These are phyloP conservation scores for Potorous gilbertii DNA, from an alignment of 2,797 vertebrate species.

Conservation along the genomic window DNA sequence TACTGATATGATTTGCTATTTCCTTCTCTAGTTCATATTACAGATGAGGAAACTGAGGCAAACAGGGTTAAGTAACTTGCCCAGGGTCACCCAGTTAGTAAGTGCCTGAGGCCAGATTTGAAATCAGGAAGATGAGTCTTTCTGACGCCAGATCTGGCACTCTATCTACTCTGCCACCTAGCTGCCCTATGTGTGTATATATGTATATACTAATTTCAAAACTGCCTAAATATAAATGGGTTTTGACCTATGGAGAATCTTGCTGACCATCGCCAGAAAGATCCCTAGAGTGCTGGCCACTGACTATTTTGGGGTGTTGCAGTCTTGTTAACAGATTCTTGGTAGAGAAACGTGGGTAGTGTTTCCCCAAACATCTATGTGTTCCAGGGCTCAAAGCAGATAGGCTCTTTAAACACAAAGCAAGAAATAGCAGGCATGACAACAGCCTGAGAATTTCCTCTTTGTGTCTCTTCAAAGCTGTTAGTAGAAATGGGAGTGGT, in stretches of 20 bases:
- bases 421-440: neutral
- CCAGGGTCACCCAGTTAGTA: neutral
- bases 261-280: neutral
- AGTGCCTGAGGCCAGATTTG: neutral
- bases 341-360: neutral
- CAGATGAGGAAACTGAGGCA: neutral
- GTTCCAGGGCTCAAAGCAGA: neutral
- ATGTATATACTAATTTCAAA: neutral
- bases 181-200: neutral
- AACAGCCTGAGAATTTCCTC: conserved; percentile 27
- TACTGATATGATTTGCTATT: neutral
- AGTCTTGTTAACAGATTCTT: neutral
- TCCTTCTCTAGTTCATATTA: neutral
- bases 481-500: neutral
- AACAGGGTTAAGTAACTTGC: neutral
- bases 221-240: neutral
- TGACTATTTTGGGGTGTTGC: neutral
- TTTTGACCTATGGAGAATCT: neutral
- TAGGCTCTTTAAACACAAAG: neutral
- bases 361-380: neutral
- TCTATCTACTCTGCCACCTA: neutral
- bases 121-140: neutral
- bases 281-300: neutral
- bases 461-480: conserved; percentile 45
- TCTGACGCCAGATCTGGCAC: neutral